phyloP scores from a whole-genome alignment of 2,113 vertebrate species.

The Seriola rivoliana region DNA sequence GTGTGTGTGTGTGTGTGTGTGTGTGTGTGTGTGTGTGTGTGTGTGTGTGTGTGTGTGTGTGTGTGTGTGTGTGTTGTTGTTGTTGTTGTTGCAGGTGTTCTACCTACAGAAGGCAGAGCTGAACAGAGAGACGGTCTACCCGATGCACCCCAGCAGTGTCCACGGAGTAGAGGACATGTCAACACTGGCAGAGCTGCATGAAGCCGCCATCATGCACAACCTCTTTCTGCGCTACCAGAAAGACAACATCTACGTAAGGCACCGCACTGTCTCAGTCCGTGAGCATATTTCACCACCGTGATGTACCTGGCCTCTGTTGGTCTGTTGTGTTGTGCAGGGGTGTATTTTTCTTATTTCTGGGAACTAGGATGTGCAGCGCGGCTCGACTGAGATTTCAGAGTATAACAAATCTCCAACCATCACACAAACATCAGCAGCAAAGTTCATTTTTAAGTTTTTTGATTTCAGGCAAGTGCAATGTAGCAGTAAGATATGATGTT shows the following conservation, averaged over 20 bases:
- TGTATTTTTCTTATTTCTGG: neutral
- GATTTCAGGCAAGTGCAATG: neutral
- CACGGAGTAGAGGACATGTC: conserved; percentile 94
- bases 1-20: no score
- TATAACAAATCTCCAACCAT: conserved; percentile 1
- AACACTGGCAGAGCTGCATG: conserved; percentile 89
- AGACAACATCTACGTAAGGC: conserved; percentile 90
- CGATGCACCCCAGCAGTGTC: conserved; percentile 89
- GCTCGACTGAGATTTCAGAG: neutral
- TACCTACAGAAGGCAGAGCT: conserved; percentile 80
- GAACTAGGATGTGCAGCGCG: neutral
- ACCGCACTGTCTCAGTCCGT: neutral
- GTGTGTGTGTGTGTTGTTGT: no score
- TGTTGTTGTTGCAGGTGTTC: conserved; percentile 81
- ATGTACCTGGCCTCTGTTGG: neutral
- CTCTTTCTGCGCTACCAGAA: conserved; percentile 89
- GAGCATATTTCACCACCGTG: neutral
- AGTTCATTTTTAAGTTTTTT: neutral
- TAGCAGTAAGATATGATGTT: neutral
- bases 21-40: no score
- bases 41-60: no score
- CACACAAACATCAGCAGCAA: neutral
- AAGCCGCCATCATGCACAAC: conserved; percentile 93
- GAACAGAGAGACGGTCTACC: conserved; percentile 83
- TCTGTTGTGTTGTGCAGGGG: neutral